Evolutionary conservation across 1,140 invertebrate species (phyloP), one percentile per base, ranked within the genome.

Genomic region (Pemphigus obesinymphae): DNA sequence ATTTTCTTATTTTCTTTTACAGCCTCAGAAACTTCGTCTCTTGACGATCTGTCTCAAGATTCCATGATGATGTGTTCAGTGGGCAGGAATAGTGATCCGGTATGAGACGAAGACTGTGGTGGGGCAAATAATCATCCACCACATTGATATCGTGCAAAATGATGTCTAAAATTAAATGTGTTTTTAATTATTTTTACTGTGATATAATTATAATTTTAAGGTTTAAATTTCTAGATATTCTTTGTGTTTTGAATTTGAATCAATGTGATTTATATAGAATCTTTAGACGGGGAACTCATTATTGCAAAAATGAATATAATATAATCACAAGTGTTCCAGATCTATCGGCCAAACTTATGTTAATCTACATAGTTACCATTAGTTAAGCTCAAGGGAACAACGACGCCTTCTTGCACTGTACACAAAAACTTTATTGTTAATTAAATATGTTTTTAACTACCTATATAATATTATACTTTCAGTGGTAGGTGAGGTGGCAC

Each of bases 11-110:
- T 45, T 45, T 4, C 43, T 45, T 5, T 73, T 90, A 86, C 89
- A 92, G 92, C 93, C 85, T 93, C 92, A n/a, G 88, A 89, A 83
- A 86, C 88, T 83, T 93, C 92, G 84, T 93, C 92, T 73, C 90
- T 94, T 89, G 93, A 94, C 88, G 93, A 94, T 85, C 87, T 94
- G 17, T 94, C 93, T 10, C 92, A 94, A 86, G 93, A 94, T 85
- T 94, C 93, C 15, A 91, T 92, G 84, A 91, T 94, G 85, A 82
- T 85, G 83, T 86, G 85, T 83, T 83, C 84, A 2, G 83, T 86
- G 83, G 37, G 84, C 82, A 83, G 85, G 8, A 85, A 85, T 61
- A 82, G 83, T 10, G 82, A 80, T 63, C 76, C 76, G 8, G 85
- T 83, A 85, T 85, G 83, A 85, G 85, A 85, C 45, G 84, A 84